These are phyloP conservation scores for Rostratula benghalensis DNA, from an alignment of 2,113 vertebrate genomes.

Conservation along the genomic window DNA sequence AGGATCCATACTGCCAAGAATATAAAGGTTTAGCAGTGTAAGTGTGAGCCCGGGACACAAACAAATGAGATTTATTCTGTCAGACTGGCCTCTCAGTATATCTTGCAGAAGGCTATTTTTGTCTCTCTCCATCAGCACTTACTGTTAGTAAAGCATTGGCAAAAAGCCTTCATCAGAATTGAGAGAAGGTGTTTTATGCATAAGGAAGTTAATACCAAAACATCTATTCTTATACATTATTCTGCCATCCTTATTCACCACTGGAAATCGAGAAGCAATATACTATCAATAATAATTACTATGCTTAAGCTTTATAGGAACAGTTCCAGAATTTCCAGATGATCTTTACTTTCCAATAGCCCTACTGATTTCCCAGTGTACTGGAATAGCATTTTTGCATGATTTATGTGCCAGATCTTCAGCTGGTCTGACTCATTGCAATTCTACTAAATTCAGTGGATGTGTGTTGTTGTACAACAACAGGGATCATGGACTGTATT, in stretches of 20 bases:
- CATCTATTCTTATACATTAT: not conserved
- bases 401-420: not conserved
- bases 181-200: not conserved
- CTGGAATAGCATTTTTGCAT: not conserved
- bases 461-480: not conserved
- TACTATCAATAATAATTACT: not conserved
- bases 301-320: not conserved
- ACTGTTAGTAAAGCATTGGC: not conserved
- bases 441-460: not conserved
- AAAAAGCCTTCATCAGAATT: not conserved
- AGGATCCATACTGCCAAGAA: not conserved
- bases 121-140: not conserved
- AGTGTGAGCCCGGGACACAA: not conserved
- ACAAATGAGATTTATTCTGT: not conserved
- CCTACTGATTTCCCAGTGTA: not conserved
- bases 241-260: not conserved
- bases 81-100: not conserved
- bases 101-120: not conserved
- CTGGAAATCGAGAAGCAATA: not conserved
- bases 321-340: not conserved
- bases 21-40: not conserved
- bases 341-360: not conserved
- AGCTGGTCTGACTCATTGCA: not conserved
- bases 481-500: not conserved
- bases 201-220: not conserved